A percentile compares a stretch with the other conserved stretches of the same genome.
Evolutionary conservation across 2,113 vertebrate species (phyloP).

Genomic region (Pheucticus melanocephalus): DNA sequence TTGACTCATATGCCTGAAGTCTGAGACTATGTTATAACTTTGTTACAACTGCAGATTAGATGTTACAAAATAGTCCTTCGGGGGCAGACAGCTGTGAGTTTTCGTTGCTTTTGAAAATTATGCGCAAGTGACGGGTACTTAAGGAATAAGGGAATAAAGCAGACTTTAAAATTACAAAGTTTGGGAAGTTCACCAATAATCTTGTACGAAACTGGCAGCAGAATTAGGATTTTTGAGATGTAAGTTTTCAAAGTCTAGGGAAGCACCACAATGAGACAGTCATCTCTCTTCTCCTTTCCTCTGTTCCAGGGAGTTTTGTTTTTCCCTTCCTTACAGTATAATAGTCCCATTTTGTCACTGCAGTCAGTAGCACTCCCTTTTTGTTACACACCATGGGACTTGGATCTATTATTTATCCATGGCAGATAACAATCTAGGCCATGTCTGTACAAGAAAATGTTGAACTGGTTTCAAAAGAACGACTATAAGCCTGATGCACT

Average conservation of each 20-base stretch:
- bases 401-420: conserved; percentile 15
- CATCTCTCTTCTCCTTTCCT: neutral
- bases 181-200: neutral
- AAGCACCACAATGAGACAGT: neutral
- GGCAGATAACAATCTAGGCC: conserved; percentile 43
- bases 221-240: neutral
- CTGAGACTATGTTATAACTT: neutral
- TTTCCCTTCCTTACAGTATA: neutral
- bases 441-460: neutral
- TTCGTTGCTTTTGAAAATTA: neutral
- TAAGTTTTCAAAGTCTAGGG: neutral
- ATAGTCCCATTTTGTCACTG: neutral
- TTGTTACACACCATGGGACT: neutral
- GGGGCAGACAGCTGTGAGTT: neutral
- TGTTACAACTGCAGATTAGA: neutral
- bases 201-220: neutral
- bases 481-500: conserved; percentile 41
- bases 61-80: neutral
- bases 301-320: neutral
- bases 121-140: neutral
- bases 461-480: conserved; percentile 27
- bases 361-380: neutral
- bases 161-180: neutral
- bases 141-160: neutral
- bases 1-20: neutral